These are phyloP conservation scores for Drosophila carrolli DNA, from an alignment of 1,140 invertebrate genomes.

Conservation along the genomic window DNA sequence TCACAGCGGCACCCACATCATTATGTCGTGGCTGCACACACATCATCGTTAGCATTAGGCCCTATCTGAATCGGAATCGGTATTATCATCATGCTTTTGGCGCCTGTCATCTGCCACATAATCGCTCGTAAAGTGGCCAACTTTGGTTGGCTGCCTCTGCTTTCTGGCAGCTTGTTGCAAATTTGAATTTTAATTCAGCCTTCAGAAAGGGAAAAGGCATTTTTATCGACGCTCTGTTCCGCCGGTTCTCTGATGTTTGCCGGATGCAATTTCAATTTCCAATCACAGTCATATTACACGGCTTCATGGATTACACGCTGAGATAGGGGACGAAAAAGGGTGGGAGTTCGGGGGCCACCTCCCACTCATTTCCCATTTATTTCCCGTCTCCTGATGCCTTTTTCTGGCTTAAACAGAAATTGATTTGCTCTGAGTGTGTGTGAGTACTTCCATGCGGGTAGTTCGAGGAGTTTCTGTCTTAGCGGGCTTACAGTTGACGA, in stretches of 20 bases:
- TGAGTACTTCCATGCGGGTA: constrained; percentile 26
- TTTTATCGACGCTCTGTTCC: constrained; percentile 32
- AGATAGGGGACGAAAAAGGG: neutral
- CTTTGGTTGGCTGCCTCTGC: constrained; percentile 44
- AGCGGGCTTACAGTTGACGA: neutral
- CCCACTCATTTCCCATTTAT: constrained; percentile 26
- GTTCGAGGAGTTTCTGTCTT: constrained; percentile 25
- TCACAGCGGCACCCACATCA: constrained; percentile 27
- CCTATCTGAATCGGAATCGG: constrained; percentile 47
- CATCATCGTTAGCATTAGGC: constrained; percentile 54
- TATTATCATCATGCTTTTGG: constrained; percentile 33
- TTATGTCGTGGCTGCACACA: constrained; percentile 42
- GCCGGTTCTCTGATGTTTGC: constrained; percentile 51
- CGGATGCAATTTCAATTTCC: constrained; percentile 81
- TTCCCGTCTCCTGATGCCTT: constrained; percentile 7
- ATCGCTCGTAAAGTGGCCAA: constrained; percentile 60
- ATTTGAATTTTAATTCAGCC: constrained; percentile 59
- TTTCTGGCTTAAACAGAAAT: constrained; percentile 46
- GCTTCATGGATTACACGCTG: constrained; percentile 65
- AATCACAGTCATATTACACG: constrained; percentile 81
- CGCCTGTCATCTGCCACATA: constrained; percentile 46
- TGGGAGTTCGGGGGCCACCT: neutral
- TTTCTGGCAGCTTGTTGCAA: constrained; percentile 46
- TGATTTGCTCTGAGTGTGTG: constrained; percentile 29
- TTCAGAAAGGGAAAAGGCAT: constrained; percentile 22